A percentile compares a stretch with the other conserved stretches of the same genome.
These are phyloP conservation scores for Hippopotamyrus pictus DNA, from an alignment of 2,797 vertebrate species.

Conservation along the genomic window DNA sequence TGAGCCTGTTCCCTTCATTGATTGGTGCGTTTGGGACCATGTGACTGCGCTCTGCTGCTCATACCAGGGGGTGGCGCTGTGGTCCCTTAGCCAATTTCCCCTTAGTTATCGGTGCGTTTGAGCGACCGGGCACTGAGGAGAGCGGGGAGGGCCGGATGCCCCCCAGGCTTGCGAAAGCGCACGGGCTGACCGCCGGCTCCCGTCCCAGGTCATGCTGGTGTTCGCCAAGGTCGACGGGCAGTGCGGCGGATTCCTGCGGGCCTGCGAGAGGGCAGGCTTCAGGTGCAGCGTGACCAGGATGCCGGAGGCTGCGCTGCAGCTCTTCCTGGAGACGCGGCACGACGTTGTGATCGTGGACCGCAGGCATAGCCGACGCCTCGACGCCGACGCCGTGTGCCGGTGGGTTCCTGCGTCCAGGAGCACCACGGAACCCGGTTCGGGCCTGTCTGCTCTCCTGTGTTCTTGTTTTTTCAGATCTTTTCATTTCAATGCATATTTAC, in stretches of 20 bases:
- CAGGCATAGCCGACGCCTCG: slow-evolving; percentile 84
- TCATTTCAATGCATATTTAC: neutral
- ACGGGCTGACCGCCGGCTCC: neutral
- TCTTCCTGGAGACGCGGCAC: slow-evolving; percentile 87
- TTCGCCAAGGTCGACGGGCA: slow-evolving; percentile 97
- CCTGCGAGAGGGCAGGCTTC: slow-evolving; percentile 89
- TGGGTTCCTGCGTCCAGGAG: slow-evolving; percentile 46
- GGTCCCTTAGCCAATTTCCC: neutral
- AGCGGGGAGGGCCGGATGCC: neutral
- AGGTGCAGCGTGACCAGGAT: slow-evolving; percentile 76
- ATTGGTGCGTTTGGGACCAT: neutral
- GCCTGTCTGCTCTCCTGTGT: neutral
- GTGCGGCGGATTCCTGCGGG: slow-evolving; percentile 87
- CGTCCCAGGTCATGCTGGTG: slow-evolving; percentile 88
- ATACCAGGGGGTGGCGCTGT: neutral
- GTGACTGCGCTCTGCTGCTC: neutral
- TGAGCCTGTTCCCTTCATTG: neutral
- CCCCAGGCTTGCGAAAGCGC: neutral
- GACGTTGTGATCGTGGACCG: slow-evolving; percentile 96
- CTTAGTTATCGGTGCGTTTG: neutral
- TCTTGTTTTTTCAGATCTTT: neutral
- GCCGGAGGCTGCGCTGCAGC: slow-evolving; percentile 78
- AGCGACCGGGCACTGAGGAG: neutral
- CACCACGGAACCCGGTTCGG: neutral
- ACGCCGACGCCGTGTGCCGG: slow-evolving; percentile 92